These are phyloP conservation scores for Cryptocheilus praepositus DNA, from an alignment of 2,888 invertebrate genomes.

Conservation along the genomic window DNA sequence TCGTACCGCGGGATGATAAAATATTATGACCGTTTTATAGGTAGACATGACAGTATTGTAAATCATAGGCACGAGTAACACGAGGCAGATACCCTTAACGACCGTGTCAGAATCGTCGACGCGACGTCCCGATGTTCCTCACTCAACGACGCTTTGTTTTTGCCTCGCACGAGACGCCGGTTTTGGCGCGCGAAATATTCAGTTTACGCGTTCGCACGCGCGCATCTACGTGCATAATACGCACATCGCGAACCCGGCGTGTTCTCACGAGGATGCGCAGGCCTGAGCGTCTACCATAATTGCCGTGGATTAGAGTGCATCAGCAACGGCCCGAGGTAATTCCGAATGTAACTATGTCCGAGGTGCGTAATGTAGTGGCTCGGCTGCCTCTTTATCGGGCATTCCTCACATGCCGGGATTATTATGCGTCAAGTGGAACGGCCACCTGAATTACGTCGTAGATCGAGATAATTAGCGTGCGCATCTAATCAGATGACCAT, in stretches of 20 bases:
- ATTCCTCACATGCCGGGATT: slow-evolving; percentile 45
- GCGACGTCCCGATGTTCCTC: slow-evolving; percentile 24
- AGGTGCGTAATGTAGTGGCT: slow-evolving; percentile 48
- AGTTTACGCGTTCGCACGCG: slow-evolving; percentile 1
- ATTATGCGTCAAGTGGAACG: slow-evolving; percentile 47
- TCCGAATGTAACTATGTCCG: slow-evolving; percentile 45
- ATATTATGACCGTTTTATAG: slow-evolving; percentile 60
- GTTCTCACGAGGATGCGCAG: slow-evolving; percentile 10
- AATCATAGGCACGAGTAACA: slow-evolving; percentile 53
- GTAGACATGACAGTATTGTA: slow-evolving; percentile 52
- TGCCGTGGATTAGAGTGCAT: slow-evolving; percentile 47
- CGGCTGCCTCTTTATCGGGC: slow-evolving; percentile 41
- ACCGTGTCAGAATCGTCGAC: slow-evolving; percentile 44
- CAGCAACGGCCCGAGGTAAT: slow-evolving; percentile 37
- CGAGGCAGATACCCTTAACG: slow-evolving; percentile 49
- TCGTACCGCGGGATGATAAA: slow-evolving; percentile 52
- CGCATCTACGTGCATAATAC: slow-evolving; percentile 37
- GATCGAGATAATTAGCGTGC: slow-evolving; percentile 50
- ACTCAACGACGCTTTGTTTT: slow-evolving; percentile 16
- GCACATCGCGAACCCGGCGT: slow-evolving; percentile 9
- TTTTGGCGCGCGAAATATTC: slow-evolving; percentile 25
- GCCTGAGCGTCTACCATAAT: slow-evolving; percentile 32
- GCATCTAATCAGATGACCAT: slow-evolving; percentile 39
- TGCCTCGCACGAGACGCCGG: slow-evolving; percentile 16
- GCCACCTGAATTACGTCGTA: slow-evolving; percentile 43